Percentiles rank a stretch among this genome's conserved stretches.
Evolutionary conservation across 2,888 invertebrate species (phyloP).

Genomic region (Nemapogon koenigi): DNA sequence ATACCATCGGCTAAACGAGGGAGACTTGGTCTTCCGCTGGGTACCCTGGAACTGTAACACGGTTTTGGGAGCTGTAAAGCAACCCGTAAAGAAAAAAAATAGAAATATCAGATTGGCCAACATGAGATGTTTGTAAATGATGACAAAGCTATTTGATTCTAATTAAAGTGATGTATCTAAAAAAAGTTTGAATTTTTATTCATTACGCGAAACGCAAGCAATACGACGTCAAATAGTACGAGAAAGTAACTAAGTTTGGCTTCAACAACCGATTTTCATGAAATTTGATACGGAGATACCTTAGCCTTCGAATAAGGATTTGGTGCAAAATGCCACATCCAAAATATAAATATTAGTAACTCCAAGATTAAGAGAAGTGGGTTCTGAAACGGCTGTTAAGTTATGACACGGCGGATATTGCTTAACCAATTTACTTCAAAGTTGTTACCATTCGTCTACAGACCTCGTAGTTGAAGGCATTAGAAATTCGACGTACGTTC

Average conservation of each 20-base stretch:
- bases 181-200: not conserved
- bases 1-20: too few species aligned
- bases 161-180: not conserved
- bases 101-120: not conserved
- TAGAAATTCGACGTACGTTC: constrained; percentile 4
- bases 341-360: constrained; percentile 1
- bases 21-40: too few species aligned
- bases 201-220: not conserved
- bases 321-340: constrained; percentile 2
- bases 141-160: not conserved
- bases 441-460: constrained; percentile 24
- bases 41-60: too few species aligned
- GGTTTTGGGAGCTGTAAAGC: too few species aligned
- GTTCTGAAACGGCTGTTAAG: constrained; percentile 36
- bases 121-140: not conserved
- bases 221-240: not conserved
- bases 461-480: too few species aligned
- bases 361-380: constrained; percentile 1
- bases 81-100: too few species aligned
- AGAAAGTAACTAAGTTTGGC: not conserved
- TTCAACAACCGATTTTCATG: not conserved
- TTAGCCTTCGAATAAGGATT: too few species aligned
- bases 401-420: constrained; percentile 48
- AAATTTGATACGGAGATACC: too few species aligned
- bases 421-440: constrained; percentile 25